Percentiles rank a stretch among this genome's conserved stretches.
Evolutionary conservation across 2,888 invertebrate species (phyloP).

Genomic region (Gryllus longicercus): DNA sequence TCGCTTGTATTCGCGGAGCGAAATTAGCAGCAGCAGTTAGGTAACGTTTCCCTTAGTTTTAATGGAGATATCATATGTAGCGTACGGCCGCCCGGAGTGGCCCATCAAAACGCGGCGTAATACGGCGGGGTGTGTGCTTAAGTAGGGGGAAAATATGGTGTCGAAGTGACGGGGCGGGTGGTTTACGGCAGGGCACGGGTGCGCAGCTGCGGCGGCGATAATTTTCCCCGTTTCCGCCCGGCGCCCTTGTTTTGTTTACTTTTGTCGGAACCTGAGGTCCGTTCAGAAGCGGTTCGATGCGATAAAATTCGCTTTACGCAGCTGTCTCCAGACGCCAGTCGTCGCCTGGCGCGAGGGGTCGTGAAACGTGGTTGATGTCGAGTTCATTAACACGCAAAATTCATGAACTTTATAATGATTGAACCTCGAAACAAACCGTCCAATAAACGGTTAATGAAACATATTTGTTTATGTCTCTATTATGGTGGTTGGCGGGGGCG

Average conservation of each 20-base stretch:
- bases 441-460: constrained; percentile 2
- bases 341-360: background rate
- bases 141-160: constrained; percentile 6
- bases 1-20: background rate
- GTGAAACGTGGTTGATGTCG: background rate
- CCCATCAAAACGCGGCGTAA: background rate
- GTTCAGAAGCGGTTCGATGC: background rate
- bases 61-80: constrained; percentile 17
- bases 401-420: constrained; percentile 17
- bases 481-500: background rate
- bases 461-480: constrained; percentile 10
- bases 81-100: background rate
- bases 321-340: background rate
- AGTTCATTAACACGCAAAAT: constrained; percentile 17
- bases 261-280: background rate
- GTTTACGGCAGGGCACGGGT: background rate
- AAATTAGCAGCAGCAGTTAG: constrained; percentile 6
- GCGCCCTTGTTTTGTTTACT: constrained; percentile 1
- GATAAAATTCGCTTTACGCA: background rate
- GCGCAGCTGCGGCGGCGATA: background rate
- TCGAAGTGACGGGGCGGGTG: background rate
- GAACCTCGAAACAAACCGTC: constrained; percentile 11
- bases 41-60: background rate
- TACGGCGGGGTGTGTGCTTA: background rate
- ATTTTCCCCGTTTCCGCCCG: background rate